A percentile compares a stretch with the other conserved stretches of the same genome.
These are phyloP conservation scores for Premnoplex brunnescens DNA, from an alignment of 2,797 vertebrate genomes.

Conservation along the genomic window DNA sequence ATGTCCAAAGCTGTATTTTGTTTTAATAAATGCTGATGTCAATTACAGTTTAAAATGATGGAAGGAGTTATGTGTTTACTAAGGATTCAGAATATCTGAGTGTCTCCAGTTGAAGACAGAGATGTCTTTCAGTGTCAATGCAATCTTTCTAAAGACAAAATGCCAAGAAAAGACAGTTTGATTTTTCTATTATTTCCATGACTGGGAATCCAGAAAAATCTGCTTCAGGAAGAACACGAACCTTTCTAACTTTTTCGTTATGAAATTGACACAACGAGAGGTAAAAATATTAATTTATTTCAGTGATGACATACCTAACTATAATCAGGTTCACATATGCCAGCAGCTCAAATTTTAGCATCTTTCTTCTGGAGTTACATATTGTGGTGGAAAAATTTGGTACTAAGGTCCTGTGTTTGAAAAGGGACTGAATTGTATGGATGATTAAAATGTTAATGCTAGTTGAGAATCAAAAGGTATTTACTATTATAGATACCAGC, in stretches of 20 bases:
- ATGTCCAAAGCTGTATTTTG: neutral
- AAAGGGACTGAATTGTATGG: neutral
- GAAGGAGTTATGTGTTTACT: neutral
- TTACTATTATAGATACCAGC: neutral
- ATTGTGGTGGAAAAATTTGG: neutral
- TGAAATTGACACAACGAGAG: neutral
- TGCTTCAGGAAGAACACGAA: neutral
- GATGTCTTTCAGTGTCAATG: neutral
- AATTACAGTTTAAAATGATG: neutral
- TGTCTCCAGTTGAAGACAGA: neutral
- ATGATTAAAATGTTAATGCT: neutral
- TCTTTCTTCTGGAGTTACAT: neutral
- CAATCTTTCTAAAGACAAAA: neutral
- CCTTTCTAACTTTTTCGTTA: neutral
- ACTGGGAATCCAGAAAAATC: neutral
- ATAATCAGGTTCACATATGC: neutral
- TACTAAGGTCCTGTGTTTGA: neutral
- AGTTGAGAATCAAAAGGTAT: neutral
- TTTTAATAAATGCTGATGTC: neutral
- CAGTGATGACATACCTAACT: neutral
- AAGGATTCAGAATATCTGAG: neutral
- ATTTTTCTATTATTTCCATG: neutral
- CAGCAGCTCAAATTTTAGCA: neutral
- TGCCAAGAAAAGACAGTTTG: neutral
- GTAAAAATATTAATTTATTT: neutral